Percentiles rank a stretch among this genome's conserved stretches.
phyloP scores from a whole-genome alignment of 2,888 invertebrate species.

The Nematopogon swammerdamellus region DNA sequence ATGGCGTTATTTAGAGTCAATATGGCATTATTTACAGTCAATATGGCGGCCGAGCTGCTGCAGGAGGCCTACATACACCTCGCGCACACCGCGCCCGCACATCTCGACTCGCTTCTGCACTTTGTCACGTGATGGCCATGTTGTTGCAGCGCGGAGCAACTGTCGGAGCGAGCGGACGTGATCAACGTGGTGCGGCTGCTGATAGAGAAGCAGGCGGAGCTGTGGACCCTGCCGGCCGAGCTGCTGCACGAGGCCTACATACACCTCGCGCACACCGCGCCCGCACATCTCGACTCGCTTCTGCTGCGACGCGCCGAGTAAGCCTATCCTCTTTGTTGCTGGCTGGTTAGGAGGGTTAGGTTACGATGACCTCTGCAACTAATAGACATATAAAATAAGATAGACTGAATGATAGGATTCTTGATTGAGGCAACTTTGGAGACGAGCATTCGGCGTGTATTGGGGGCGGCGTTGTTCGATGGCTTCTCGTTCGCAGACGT shows the following conservation, averaged over 20 bases:
- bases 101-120: slow-evolving; percentile 67
- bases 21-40: no score
- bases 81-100: slow-evolving; percentile 80
- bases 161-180: slow-evolving; percentile 79
- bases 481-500: no score
- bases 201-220: slow-evolving; percentile 64
- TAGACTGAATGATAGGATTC: no score
- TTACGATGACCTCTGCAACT: no score
- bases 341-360: no score
- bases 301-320: slow-evolving; percentile 49
- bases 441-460: no score
- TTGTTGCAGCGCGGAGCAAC: slow-evolving; percentile 58
- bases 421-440: no score
- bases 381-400: no score
- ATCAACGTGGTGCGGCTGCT: slow-evolving; percentile 79
- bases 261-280: slow-evolving; percentile 80
- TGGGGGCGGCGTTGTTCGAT: no score
- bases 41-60: slow-evolving; percentile 76
- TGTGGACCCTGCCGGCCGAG: slow-evolving; percentile 68
- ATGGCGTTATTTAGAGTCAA: no score
- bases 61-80: slow-evolving; percentile 85
- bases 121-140: no score
- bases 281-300: slow-evolving; percentile 72
- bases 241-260: slow-evolving; percentile 83
- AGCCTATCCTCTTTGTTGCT: no score